phyloP scores from a whole-genome alignment of 1,140 invertebrate genomes.

The Drosophila subobscura region DNA sequence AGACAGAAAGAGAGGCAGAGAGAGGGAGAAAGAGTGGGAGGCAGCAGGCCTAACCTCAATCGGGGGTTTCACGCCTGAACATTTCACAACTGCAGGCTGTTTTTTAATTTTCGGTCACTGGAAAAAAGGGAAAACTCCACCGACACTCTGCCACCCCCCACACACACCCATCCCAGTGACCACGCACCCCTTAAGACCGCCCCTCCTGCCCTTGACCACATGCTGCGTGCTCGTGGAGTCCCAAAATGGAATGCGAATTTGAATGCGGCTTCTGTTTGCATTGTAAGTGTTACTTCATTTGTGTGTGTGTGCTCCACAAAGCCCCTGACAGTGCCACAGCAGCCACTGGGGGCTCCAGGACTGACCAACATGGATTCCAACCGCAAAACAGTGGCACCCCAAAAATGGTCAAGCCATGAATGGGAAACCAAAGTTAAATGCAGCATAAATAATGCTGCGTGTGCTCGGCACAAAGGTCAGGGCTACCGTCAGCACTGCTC shows the following conservation, averaged over 20 bases:
- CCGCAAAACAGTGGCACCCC: slow-evolving; percentile 66
- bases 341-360: neutral
- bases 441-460: slow-evolving; percentile 78
- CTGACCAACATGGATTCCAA: slow-evolving; percentile 53
- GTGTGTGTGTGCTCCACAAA: slow-evolving; percentile 21
- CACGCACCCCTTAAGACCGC: neutral
- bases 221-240: slow-evolving; percentile 50
- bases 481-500: neutral
- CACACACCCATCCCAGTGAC: slow-evolving; percentile 11
- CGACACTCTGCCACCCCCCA: too few relatives aligned
- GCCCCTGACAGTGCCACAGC: too few relatives aligned
- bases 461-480: slow-evolving; percentile 38
- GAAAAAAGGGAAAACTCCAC: slow-evolving; percentile 46
- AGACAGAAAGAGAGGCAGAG: slow-evolving; percentile 1
- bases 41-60: slow-evolving; percentile 60
- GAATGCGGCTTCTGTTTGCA: slow-evolving; percentile 52
- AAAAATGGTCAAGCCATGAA: slow-evolving; percentile 11
- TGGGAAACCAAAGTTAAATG: slow-evolving; percentile 77
- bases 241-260: slow-evolving; percentile 73
- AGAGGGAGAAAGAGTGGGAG: neutral
- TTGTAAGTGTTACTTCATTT: slow-evolving; percentile 81
- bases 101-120: slow-evolving; percentile 77
- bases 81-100: slow-evolving; percentile 81
- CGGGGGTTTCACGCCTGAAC: slow-evolving; percentile 78
- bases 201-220: slow-evolving; percentile 37